These are phyloP conservation scores for Pseudoatta argentina DNA, from an alignment of 1,140 invertebrate species.

Conservation along the genomic window DNA sequence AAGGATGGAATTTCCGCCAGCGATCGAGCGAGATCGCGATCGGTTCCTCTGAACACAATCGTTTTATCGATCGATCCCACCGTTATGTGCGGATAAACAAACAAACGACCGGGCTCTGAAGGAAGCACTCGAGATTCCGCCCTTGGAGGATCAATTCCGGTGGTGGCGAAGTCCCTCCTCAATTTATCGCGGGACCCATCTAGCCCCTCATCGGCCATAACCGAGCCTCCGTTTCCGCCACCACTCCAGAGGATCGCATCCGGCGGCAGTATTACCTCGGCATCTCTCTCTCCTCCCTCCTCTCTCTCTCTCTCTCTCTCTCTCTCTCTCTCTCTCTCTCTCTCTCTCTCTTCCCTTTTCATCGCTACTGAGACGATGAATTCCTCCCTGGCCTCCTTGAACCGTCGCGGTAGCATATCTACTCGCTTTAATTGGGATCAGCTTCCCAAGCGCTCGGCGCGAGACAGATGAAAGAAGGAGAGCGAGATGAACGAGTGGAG, in stretches of 20 bases:
- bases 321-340: no score
- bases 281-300: slow-evolving; percentile 28
- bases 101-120: slow-evolving; percentile 40
- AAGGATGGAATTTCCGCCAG: neutral
- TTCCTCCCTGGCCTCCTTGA: slow-evolving; percentile 19
- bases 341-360: neutral
- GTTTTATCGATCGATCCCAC: slow-evolving; percentile 38
- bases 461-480: slow-evolving; percentile 77
- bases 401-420: slow-evolving; percentile 73
- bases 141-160: slow-evolving; percentile 54
- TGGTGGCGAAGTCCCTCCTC: slow-evolving; percentile 42
- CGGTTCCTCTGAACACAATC: neutral
- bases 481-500: slow-evolving; percentile 38
- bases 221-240: slow-evolving; percentile 50
- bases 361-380: slow-evolving; percentile 38
- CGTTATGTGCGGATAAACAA: slow-evolving; percentile 36
- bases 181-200: slow-evolving; percentile 60
- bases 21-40: slow-evolving; percentile 36
- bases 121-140: slow-evolving; percentile 59
- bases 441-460: slow-evolving; percentile 77
- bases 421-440: slow-evolving; percentile 80
- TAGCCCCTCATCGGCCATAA: slow-evolving; percentile 50
- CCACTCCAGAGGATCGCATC: slow-evolving; percentile 44
- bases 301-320: neutral
- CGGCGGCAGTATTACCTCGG: slow-evolving; percentile 34